Percentiles rank a stretch among this genome's conserved stretches.
phyloP scores from a whole-genome alignment of 2,888 invertebrate genomes.

The Trachelus iudaicus region DNA sequence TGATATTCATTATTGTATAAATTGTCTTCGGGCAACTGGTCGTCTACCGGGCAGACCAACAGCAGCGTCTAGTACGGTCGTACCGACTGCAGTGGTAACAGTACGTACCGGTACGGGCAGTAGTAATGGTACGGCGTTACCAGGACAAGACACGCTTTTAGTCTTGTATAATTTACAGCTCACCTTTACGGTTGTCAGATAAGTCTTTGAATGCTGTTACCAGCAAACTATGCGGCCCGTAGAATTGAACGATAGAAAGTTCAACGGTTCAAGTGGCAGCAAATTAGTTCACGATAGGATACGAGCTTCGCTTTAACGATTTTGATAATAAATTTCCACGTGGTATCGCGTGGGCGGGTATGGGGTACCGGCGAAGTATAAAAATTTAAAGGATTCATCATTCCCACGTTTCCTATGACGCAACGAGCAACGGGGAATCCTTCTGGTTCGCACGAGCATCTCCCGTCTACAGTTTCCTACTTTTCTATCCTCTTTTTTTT shows the following conservation, averaged over 20 bases:
- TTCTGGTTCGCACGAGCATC: neutral
- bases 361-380: neutral
- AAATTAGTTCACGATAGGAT: constrained; percentile 24
- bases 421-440: neutral
- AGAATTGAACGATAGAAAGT: neutral
- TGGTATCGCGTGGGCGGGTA: neutral
- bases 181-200: constrained; percentile 27
- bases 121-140: neutral
- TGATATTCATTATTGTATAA: constrained; percentile 39
- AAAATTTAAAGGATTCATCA: neutral
- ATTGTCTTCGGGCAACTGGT: constrained; percentile 41
- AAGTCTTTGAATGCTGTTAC: constrained; percentile 26
- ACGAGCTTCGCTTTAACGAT: neutral
- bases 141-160: constrained; percentile 16
- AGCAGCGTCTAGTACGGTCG: neutral
- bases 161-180: constrained; percentile 30
- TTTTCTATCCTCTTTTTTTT: neutral
- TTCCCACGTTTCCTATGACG: neutral
- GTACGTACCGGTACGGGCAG: too few relatives aligned
- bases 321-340: neutral
- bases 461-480: neutral
- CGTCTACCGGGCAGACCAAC: constrained; percentile 7
- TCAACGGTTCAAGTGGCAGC: constrained; percentile 13
- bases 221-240: neutral
- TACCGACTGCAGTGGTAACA: neutral